phyloP scores from a whole-genome alignment of 1,140 invertebrate genomes.

The Akabosia matsudoensis region DNA sequence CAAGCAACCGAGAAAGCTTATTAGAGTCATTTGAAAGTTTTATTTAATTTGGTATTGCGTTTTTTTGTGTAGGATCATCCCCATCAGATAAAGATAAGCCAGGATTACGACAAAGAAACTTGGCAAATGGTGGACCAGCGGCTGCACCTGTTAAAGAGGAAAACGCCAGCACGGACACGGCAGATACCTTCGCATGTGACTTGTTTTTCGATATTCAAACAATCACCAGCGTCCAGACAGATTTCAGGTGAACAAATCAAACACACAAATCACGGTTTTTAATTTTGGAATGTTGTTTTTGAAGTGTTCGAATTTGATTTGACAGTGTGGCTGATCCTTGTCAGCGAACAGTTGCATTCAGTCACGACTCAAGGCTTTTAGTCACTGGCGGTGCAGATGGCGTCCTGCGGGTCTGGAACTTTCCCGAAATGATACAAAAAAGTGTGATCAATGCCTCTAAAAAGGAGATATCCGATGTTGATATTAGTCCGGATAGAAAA shows the following conservation, averaged over 20 bases:
- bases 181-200: conserved; percentile 12
- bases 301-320: too few species aligned
- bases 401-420: conserved; percentile 80
- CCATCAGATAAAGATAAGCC: neutral
- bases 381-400: conserved; percentile 89
- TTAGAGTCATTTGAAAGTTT: neutral
- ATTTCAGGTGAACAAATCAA: conserved; percentile 54
- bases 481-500: conserved; percentile 75
- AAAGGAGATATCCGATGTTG: conserved; percentile 86
- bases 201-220: conserved; percentile 54
- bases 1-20: neutral
- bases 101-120: conserved; percentile 23
- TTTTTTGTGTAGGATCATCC: too few species aligned
- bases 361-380: conserved; percentile 57
- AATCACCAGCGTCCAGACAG: conserved; percentile 52
- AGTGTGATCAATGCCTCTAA: conserved; percentile 68
- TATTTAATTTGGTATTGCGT: too few species aligned
- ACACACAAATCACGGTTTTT: too few species aligned
- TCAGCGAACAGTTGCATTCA: conserved; percentile 43
- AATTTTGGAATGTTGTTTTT: too few species aligned
- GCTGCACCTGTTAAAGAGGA: neutral
- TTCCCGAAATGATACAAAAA: conserved; percentile 69
- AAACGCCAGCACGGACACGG: neutral
- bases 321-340: conserved; percentile 40
- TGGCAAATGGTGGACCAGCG: conserved; percentile 26